These are phyloP conservation scores for Astropecten irregularis DNA, from an alignment of 53 echinoderm and acorn worm genomes.

Conservation along the genomic window DNA sequence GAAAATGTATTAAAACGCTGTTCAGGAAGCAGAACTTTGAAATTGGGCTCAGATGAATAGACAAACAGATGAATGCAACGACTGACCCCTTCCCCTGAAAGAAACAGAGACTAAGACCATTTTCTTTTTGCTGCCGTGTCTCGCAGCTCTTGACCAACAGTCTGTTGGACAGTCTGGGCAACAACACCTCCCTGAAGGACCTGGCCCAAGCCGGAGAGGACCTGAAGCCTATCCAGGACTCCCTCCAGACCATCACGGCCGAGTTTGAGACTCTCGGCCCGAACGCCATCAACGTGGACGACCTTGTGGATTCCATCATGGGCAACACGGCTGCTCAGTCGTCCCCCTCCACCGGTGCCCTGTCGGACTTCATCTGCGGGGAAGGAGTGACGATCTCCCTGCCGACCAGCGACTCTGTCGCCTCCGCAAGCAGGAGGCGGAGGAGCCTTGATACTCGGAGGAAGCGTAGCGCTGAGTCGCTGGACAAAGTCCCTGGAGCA, in stretches of 20 bases:
- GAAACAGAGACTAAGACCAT: too few species aligned
- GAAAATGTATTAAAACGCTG: too few species aligned
- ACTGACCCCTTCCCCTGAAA: too few species aligned
- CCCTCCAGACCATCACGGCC: not conserved
- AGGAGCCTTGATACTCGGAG: not conserved
- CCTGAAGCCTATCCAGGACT: slow-evolving; percentile 6
- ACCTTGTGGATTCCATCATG: not conserved
- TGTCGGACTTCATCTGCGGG: slow-evolving; percentile 13
- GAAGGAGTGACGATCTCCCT: not conserved
- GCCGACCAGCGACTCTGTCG: not conserved
- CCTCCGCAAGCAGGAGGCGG: too few species aligned
- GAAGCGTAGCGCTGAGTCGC: not conserved
- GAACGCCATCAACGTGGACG: not conserved
- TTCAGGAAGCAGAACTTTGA: too few species aligned
- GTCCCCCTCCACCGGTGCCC: not conserved
- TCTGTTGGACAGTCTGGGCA: not conserved
- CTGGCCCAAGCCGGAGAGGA: slow-evolving; percentile 1
- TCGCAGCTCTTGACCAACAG: slow-evolving; percentile 29
- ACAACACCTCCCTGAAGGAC: not conserved
- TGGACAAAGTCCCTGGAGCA: too few species aligned
- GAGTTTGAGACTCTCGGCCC: slow-evolving; percentile 2
- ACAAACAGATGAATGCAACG: too few species aligned
- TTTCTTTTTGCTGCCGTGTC: too few species aligned
- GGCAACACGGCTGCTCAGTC: not conserved
- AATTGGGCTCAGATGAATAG: too few species aligned